Evolutionary conservation across 64 coral and sea anemone genomes (phyloP).

Genomic region (Anthopleura sola): DNA sequence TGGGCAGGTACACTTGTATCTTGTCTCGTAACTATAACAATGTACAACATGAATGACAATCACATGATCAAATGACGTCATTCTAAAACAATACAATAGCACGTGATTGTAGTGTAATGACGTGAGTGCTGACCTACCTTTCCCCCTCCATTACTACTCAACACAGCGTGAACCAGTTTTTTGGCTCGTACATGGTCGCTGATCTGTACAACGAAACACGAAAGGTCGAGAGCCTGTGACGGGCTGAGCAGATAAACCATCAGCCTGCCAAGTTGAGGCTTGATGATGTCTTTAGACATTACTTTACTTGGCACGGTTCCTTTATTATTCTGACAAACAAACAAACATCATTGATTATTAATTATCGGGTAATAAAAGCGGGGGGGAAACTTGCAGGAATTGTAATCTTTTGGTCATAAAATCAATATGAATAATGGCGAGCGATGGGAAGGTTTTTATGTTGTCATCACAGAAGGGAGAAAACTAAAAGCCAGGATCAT

Average conservation of each 20-base stretch:
- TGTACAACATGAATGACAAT: background rate
- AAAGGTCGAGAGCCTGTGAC: conserved; percentile 43
- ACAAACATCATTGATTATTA: background rate
- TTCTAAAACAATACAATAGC: no score
- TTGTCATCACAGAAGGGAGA: no score
- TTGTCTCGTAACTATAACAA: conserved; percentile 63
- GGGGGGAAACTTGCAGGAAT: no score
- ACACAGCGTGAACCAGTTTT: conserved; percentile 47
- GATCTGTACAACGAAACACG: conserved; percentile 57
- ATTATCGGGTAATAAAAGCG: no score
- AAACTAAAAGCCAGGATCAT: no score
- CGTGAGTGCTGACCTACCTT: conserved; percentile 26
- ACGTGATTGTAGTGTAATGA: background rate
- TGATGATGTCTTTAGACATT: conserved; percentile 11
- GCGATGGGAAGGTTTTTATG: no score
- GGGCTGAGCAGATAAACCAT: conserved; percentile 75
- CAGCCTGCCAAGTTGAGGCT: conserved; percentile 55
- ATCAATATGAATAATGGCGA: no score
- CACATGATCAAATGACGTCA: background rate
- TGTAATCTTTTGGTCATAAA: no score
- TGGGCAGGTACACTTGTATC: conserved; percentile 41
- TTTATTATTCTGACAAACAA: background rate
- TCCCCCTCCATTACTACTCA: conserved; percentile 60
- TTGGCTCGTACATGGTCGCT: conserved; percentile 53
- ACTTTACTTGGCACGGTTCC: background rate